Percentiles rank a stretch among this genome's conserved stretches.
phyloP scores from a whole-genome alignment of 2,113 vertebrate genomes.

The Trochalopteron elliotii region DNA sequence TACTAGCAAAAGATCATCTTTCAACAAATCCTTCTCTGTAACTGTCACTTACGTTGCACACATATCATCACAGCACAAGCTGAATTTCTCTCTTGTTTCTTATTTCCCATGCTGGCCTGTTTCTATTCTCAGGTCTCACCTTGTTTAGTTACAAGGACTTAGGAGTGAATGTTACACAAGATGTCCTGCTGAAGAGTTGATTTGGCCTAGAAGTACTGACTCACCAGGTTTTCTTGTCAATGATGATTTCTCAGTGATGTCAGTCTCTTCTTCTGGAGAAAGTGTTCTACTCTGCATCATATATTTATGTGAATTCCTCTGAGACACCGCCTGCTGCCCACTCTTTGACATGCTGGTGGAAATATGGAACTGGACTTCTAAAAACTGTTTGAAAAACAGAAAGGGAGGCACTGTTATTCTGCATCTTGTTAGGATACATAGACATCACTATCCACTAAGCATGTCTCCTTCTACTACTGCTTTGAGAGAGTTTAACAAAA shows the following conservation, averaged over 20 bases:
- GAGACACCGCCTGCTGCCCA: background rate
- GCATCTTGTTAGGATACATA: background rate
- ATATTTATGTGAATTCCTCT: background rate
- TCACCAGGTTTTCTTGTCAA: background rate
- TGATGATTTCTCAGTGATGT: accelerated
- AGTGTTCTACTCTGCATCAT: background rate
- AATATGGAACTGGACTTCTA: background rate
- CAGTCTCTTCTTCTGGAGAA: background rate
- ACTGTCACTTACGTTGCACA: background rate
- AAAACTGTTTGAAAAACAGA: background rate
- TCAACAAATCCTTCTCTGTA: background rate
- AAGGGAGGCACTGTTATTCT: background rate
- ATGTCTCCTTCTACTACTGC: background rate
- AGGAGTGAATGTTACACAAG: background rate
- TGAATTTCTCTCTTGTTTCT: background rate
- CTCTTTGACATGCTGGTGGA: background rate
- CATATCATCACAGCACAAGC: background rate
- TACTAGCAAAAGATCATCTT: background rate
- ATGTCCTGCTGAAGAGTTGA: background rate
- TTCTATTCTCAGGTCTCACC: background rate
- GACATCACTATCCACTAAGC: background rate
- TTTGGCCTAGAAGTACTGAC: background rate
- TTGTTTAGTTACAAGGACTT: background rate
- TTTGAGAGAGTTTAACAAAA: background rate
- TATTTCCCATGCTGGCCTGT: background rate